phyloP scores from a whole-genome alignment of 2,888 invertebrate species.

The Limnephilus marmoratus region DNA sequence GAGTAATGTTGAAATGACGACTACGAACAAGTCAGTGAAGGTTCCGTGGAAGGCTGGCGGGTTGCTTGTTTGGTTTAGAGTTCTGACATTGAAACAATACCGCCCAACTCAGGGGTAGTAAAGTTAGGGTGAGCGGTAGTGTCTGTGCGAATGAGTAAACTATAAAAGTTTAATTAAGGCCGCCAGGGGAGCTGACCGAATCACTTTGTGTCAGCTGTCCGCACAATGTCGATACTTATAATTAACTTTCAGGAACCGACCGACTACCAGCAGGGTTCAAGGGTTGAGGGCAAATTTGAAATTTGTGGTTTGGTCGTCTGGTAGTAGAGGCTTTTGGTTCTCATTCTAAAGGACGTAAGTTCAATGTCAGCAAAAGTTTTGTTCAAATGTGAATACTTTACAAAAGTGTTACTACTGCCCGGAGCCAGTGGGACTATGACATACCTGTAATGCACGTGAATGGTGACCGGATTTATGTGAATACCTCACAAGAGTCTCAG shows the following conservation, averaged over 20 bases:
- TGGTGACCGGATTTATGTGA: too few relatives aligned
- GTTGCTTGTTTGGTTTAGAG: background rate
- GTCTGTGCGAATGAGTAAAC: background rate
- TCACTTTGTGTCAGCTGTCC: background rate
- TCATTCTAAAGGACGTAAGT: background rate
- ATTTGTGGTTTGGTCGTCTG: background rate
- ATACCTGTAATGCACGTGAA: too few relatives aligned
- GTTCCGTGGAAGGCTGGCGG: background rate
- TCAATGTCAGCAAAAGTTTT: background rate
- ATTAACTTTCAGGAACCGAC: background rate
- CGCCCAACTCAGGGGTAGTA: background rate
- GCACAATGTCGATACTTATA: background rate
- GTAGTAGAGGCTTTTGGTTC: background rate
- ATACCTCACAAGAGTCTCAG: too few relatives aligned
- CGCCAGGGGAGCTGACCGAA: background rate
- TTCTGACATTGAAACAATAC: background rate
- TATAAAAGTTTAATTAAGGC: conserved; percentile 2
- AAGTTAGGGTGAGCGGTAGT: background rate
- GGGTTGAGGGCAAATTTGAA: background rate
- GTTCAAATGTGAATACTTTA: too few relatives aligned
- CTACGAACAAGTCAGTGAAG: background rate
- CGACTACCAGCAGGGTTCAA: background rate
- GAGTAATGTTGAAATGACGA: background rate
- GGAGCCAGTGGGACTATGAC: too few relatives aligned
- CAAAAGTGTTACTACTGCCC: too few relatives aligned